A percentile compares a stretch with the other conserved stretches of the same genome.
Conservation (phyloP, 2,797 vertebrate species). For the Chaetodon trifasciatus region DNA sequence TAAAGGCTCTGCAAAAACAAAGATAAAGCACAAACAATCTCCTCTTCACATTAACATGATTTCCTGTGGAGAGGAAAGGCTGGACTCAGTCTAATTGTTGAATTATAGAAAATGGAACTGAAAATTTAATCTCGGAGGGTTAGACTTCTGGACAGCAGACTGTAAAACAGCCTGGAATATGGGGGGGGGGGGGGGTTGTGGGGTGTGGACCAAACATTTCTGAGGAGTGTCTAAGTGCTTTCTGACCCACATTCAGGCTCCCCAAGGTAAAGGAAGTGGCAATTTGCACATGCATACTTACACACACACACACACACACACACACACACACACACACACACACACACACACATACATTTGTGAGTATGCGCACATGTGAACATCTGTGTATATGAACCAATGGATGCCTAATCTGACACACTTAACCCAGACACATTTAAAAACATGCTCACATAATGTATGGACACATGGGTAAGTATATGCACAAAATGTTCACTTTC, state of each 20-base stretch:
- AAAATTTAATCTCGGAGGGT: conserved; percentile 69
- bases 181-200: not conserved
- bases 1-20: conserved; percentile 31
- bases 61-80: conserved; percentile 52
- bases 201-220: conserved; percentile 55
- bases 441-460: conserved; percentile 10
- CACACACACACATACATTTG: not conserved
- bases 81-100: conserved; percentile 61
- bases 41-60: conserved; percentile 38
- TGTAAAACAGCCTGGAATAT: conserved; percentile 52
- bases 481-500: conserved; percentile 9
- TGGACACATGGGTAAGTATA: not conserved
- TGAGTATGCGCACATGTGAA: too few species aligned
- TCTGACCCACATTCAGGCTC: conserved; percentile 76
- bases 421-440: conserved; percentile 21
- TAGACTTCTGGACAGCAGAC: conserved; percentile 60
- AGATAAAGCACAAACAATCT: conserved; percentile 20
- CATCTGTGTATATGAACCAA: conserved; percentile 1
- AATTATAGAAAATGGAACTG: conserved; percentile 77
- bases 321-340: not conserved
- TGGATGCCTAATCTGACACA: conserved; percentile 32
- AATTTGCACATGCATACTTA: conserved; percentile 4
- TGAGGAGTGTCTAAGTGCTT: conserved; percentile 76
- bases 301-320: not conserved
- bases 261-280: conserved; percentile 70